phyloP scores from a whole-genome alignment of 2,113 vertebrate genomes.

The Rhipidura dahli region DNA sequence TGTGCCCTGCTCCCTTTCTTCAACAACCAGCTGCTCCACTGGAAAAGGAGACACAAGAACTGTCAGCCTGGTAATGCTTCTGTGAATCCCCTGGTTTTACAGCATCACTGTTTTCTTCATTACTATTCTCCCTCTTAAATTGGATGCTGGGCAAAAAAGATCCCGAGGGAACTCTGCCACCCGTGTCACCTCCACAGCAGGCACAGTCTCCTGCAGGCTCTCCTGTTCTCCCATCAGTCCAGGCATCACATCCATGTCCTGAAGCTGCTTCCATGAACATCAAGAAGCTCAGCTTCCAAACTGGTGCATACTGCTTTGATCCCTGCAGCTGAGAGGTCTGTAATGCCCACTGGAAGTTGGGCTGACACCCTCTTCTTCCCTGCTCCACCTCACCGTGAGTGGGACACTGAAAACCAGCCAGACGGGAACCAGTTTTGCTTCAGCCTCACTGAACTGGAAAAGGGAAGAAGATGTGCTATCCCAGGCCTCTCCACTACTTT shows the following conservation, averaged over 20 bases:
- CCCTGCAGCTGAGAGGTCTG: background rate
- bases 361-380: background rate
- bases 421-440: background rate
- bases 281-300: background rate
- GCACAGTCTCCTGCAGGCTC: background rate
- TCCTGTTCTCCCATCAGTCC: background rate
- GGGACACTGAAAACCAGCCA: background rate
- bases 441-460: background rate
- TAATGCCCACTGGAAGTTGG: background rate
- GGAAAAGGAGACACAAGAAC: background rate
- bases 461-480: background rate
- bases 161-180: background rate
- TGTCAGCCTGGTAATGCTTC: background rate
- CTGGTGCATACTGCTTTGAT: background rate
- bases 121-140: background rate
- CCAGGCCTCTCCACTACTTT: background rate
- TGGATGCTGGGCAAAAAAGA: background rate
- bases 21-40: background rate
- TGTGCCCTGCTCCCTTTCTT: background rate
- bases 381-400: background rate
- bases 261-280: background rate
- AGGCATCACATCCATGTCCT: background rate
- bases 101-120: fast-evolving
- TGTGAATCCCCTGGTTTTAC: background rate
- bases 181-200: fast-evolving